Evolutionary conservation across 2,888 invertebrate genomes (phyloP), one percentile per base, ranked within the genome.

Genomic region (Andrena chrysosceles): DNA sequence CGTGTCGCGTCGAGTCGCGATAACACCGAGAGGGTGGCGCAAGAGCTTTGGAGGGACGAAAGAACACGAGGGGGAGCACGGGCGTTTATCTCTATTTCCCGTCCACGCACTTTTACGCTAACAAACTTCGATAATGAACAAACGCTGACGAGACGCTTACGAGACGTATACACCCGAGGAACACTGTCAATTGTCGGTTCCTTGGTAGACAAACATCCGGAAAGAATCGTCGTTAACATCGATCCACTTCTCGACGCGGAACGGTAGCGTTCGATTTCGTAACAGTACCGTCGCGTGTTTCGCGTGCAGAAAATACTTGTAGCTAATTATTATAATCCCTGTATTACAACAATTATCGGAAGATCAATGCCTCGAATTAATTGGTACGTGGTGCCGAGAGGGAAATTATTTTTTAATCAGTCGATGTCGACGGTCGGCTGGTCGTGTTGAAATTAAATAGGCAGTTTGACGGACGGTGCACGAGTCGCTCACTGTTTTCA

Each of bases 101-200:
- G 56, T 68, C 75, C 71, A 80, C 74, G 77, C 76, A 75, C 70
- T 81, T 77, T 77, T 62, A 13, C 70, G 63, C 76, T 70, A 72
- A 84, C 83, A 77, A 84, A 79, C 73, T 86, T 52, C 86, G 81
- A 70, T 85, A 85, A 85, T 78, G 78, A 84, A 79, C 70, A 77
- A 80, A 86, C 84, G 80, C 72, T 67, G 85, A 85, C 69, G 52
- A 78, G 81, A 84, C 84, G 66, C 42, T 84, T 84, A 52, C 23
- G 23, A 42, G 20, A n/a, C 56, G 23, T 56, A 3, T 23, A 23
- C 56, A 10, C 10, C 10, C 23, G 56, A 26, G 26, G 23, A 56
- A 26, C 23, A 56, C 56, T 23, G 13, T 56, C 42, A 5, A 7
- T 6, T 23, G 42, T 16, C 35, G 20, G 33, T 23, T 42, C 42